Conservation (phyloP, 2,888 invertebrate species). For the Cosmopolites sordidus region DNA sequence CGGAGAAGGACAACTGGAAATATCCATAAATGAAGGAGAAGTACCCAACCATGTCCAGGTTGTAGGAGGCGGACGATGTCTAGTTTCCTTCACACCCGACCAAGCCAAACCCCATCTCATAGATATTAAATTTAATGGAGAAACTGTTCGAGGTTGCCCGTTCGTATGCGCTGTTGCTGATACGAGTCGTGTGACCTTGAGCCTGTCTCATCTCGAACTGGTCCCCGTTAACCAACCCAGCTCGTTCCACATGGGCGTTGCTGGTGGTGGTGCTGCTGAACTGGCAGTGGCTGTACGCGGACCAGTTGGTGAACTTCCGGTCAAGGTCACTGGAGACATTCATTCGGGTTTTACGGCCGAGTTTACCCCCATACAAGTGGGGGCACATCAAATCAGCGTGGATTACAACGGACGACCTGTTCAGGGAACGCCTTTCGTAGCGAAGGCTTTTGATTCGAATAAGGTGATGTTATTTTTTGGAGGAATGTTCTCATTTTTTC, state of each 20-base stretch:
- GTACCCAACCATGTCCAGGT: slow-evolving; percentile 98
- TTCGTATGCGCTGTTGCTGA: slow-evolving; percentile 83
- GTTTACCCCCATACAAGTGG: slow-evolving; percentile 90
- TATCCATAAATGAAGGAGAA: slow-evolving; percentile 98
- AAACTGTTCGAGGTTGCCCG: slow-evolving; percentile 87
- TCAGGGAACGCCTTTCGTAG: slow-evolving; percentile 83
- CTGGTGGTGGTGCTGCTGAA: slow-evolving; percentile 72
- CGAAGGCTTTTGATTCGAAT: slow-evolving; percentile 90
- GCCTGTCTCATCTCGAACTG: slow-evolving; percentile 72
- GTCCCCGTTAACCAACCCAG: slow-evolving; percentile 80
- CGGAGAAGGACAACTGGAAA: slow-evolving; percentile 98
- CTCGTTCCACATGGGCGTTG: slow-evolving; percentile 74
- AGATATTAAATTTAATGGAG: slow-evolving; percentile 94
- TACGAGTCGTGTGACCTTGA: slow-evolving; percentile 70
- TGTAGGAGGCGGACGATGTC: slow-evolving; percentile 89
- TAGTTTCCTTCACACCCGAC: slow-evolving; percentile 93
- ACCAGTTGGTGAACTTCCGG: slow-evolving; percentile 81
- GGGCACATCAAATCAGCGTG: slow-evolving; percentile 85
- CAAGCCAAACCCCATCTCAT: slow-evolving; percentile 86
- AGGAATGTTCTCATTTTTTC: too few relatives aligned
- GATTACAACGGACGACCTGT: slow-evolving; percentile 88
- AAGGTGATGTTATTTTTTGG: slow-evolving; percentile 50
- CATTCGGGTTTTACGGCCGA: slow-evolving; percentile 85
- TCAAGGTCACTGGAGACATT: slow-evolving; percentile 83
- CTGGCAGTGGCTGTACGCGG: slow-evolving; percentile 84